A percentile compares a stretch with the other conserved stretches of the same genome.
phyloP scores from a whole-genome alignment of 35 echinoderm and acorn worm genomes.

The Acanthaster planci region DNA sequence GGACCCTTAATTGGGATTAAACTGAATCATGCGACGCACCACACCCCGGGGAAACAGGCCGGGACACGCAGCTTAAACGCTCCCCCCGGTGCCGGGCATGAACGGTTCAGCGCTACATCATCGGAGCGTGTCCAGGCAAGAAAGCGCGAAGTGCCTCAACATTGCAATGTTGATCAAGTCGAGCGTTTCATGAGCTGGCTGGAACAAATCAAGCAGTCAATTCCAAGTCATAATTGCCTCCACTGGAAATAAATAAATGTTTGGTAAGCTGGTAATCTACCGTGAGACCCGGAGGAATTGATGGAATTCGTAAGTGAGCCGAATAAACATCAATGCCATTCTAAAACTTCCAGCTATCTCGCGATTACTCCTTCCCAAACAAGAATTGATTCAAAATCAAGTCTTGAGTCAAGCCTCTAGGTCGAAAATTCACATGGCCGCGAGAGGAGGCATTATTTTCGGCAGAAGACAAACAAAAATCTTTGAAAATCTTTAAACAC shows the following conservation, averaged over 20 bases:
- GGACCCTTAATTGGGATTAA: background rate
- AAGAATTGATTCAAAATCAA: no score
- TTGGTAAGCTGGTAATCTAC: background rate
- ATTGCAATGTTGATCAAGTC: background rate
- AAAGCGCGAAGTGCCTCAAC: background rate
- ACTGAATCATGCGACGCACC: background rate
- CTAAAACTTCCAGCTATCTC: no score
- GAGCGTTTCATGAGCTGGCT: background rate
- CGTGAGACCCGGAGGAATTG: background rate
- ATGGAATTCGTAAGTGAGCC: no score
- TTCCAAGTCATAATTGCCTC: background rate
- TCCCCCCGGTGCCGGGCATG: background rate
- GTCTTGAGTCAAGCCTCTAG: no score
- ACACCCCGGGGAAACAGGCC: background rate
- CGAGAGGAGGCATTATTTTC: no score
- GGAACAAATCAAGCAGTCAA: background rate
- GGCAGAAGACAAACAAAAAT: no score
- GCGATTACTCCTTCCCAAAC: no score
- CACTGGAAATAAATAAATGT: background rate
- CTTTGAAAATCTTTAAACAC: no score
- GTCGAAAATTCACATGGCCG: no score
- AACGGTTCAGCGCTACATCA: background rate
- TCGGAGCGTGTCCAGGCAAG: slow-evolving; percentile 1
- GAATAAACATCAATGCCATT: no score
- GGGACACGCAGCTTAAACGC: slow-evolving; percentile 10